These are phyloP conservation scores for Erythrocebus patas DNA, from an alignment of 2,113 vertebrate genomes.

Conservation along the genomic window DNA sequence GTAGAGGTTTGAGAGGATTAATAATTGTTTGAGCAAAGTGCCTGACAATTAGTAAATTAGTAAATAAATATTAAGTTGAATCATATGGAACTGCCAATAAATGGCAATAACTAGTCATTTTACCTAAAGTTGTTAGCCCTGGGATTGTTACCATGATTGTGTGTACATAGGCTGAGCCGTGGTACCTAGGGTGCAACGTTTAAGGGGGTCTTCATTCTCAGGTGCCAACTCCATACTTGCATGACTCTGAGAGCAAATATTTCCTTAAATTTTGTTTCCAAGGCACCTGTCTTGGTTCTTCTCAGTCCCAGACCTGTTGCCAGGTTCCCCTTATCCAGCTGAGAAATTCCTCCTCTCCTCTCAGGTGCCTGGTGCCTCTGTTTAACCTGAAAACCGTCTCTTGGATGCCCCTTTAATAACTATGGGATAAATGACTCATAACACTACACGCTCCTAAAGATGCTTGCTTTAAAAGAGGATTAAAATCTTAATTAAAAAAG, in stretches of 20 bases:
- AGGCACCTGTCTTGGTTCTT: background rate
- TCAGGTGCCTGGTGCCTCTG: slow-evolving; percentile 7
- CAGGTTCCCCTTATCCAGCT: background rate
- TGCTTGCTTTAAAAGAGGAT: slow-evolving; percentile 12
- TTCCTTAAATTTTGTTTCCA: background rate
- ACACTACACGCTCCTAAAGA: background rate
- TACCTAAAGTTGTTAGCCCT: background rate
- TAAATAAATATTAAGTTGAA: background rate
- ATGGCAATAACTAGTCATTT: background rate
- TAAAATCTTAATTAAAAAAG: slow-evolving; percentile 21
- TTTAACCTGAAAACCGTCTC: slow-evolving; percentile 32
- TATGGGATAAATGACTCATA: slow-evolving; percentile 13
- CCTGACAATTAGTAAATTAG: background rate
- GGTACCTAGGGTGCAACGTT: background rate
- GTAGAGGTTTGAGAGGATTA: background rate
- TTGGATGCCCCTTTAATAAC: slow-evolving; percentile 20
- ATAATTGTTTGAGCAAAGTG: background rate
- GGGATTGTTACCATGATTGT: background rate
- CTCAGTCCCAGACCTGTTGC: background rate
- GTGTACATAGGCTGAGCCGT: background rate
- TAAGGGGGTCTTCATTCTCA: background rate
- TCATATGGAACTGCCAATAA: background rate
- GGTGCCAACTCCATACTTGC: too few species aligned
- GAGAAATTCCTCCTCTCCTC: slow-evolving; percentile 12
- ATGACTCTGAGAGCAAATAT: background rate